A percentile compares a stretch with the other conserved stretches of the same genome.
phyloP scores from a whole-genome alignment of 30 jellyfish, hydroid and myxozoan genomes.

The Aurelia aurita region DNA sequence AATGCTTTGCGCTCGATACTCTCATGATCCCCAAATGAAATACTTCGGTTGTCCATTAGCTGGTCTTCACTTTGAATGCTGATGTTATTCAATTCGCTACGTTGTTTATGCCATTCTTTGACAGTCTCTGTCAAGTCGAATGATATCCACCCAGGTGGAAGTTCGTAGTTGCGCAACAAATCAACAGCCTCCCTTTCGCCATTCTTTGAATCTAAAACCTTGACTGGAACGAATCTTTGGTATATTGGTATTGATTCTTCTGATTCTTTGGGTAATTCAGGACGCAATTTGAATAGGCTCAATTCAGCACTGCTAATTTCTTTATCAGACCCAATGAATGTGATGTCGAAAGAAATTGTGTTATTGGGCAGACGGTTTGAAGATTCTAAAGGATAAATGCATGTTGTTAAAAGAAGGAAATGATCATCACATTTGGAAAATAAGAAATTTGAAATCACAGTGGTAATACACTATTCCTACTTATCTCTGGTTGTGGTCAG shows the following conservation, averaged over 20 bases:
- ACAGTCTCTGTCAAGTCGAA: slow-evolving; percentile 58
- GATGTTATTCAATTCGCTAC: not conserved
- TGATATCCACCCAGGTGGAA: slow-evolving; percentile 83
- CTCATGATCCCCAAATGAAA: slow-evolving; percentile 21
- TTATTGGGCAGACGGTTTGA: slow-evolving; percentile 4
- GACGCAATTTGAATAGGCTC: slow-evolving; percentile 41
- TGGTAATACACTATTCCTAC: not conserved
- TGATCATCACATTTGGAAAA: not conserved
- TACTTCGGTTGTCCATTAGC: not conserved
- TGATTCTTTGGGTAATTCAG: not conserved
- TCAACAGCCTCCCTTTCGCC: slow-evolving; percentile 15
- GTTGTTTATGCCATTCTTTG: slow-evolving; percentile 47
- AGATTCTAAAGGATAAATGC: not conserved
- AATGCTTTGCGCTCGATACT: slow-evolving; percentile 44
- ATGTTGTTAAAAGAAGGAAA: no score
- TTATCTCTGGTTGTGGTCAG: no score
- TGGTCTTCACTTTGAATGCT: slow-evolving; percentile 4
- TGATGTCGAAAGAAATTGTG: slow-evolving; percentile 29
- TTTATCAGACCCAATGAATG: slow-evolving; percentile 47
- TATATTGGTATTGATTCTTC: no score
- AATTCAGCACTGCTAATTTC: slow-evolving; percentile 60
- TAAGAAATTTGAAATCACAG: not conserved
- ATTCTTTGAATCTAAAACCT: slow-evolving; percentile 12
- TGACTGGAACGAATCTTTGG: slow-evolving; percentile 37
- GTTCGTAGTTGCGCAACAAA: slow-evolving; percentile 23